Evolutionary conservation across 2,888 invertebrate species (phyloP), one percentile per base, ranked within the genome.

Genomic region (Eupithecia exiguata): DNA sequence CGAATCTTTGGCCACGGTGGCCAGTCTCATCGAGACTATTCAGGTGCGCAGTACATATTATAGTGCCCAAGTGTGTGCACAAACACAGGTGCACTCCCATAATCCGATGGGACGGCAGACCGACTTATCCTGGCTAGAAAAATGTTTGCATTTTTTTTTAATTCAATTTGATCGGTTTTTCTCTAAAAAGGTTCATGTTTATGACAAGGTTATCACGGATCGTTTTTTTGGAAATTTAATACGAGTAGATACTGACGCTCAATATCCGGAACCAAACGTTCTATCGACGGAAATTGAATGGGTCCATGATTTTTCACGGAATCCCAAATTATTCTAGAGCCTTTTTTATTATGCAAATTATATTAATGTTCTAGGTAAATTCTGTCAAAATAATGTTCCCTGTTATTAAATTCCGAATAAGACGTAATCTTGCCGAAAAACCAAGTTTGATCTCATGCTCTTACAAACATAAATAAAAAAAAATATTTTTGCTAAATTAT

Each of bases 231-330:
- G 9, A 21, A 53, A 10, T 53, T 53, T 21, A 53, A 53, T 9
- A 49, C n/a, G 49, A 49, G 38, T 25, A 30, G 30, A 30, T 30
- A 36, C 38, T 61, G 69, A 61, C 61, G 69, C 30, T 61, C 61
- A 62, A 69, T 69, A 38, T 40, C 61, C 69, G 69, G 69, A 69
- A 69, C 61, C 69, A 30, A 30, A 43, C 38, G 61, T 69, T 69
- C 40, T 43, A n/a, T 43, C 25, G 40, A 16, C 69, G 69, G 69
- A 62, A 61, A 69, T 69, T 65, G 38, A 63, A 63, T 38, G 38
- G 25, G 12, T 25, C 58, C 58, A 5, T 58, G 25, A 58, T 58
- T 25, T 58, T 25, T 53, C n/a, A 53, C 53, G 21, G 49, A 25
- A 25, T 58, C 25, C 58, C 12, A 14, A 25, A 58, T 58, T 53